Base-by-base conservation (phyloP, 2,888 invertebrate genomes). In the Hyles lineata region DNA sequence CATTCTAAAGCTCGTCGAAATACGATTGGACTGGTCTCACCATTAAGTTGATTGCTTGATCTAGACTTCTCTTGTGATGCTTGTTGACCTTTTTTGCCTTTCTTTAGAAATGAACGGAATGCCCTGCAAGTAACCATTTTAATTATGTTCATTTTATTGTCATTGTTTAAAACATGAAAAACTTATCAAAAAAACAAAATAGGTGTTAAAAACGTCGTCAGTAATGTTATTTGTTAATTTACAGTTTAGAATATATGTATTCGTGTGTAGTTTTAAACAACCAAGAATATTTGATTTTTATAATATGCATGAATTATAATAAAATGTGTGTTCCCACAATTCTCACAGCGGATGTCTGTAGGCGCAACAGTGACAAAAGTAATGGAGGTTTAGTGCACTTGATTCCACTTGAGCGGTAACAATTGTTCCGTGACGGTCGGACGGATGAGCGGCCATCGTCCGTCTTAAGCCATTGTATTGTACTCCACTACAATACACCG, bases 21-120 rank as follows among this genome's bases (percentile, higher is more conserved):
- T 29, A 92, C 79, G n/a, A 95, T 87, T 52, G 94, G 94, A 78
- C 93, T 94, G 74, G 72, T 80, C 1, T 91, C 90, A 71, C 92
- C 93, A 81, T 93, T 92, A 19, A 82, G 76, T 74, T 89, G 87
- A 70, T 78, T 84, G 73, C 75, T 82, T 50, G 83, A 77, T 74
- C 85, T 87, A 70, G 81, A 81, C 58, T 87, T 84, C 58, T 87
- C 85, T 71, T 84, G 76, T 58, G 81, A 74, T 4, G 82, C 74
- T 69, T 84, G 80, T 71, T 88, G 85, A 23, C 84, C 83, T 77
- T 90, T 93, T 82, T 94, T 93, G 23, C 93, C 94, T 82, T 95
- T 95, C 80, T 89, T 93, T 91, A 94, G 93, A 78, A 95, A 95
- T 58, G 95, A 95, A 74, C 93, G 86, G 70, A 95, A 86, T 32